Conservation (phyloP, 1,140 invertebrate species). For the Stegodyphus dumicola region DNA sequence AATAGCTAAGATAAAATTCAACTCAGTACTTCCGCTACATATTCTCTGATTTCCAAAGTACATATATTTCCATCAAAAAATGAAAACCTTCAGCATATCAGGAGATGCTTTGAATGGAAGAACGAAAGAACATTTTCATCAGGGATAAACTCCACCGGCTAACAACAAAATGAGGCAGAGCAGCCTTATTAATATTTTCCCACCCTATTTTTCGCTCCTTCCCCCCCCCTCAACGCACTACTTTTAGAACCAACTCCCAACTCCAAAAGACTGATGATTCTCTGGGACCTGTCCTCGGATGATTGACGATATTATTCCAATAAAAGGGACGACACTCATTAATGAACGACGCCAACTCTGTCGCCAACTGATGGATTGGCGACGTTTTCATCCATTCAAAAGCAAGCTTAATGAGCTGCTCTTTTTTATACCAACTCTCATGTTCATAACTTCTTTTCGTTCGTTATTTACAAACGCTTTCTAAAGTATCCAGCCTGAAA, state of each 20-base stretch:
- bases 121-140: not conserved
- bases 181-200: slow-evolving; percentile 8
- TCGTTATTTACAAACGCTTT: too few species aligned
- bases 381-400: slow-evolving; percentile 3
- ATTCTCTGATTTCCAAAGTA: too few species aligned
- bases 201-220: not conserved
- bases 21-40: too few species aligned
- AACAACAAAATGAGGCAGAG: not conserved
- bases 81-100: too few species aligned
- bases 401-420: slow-evolving; percentile 17
- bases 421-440: not conserved
- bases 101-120: too few species aligned
- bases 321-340: slow-evolving; percentile 49
- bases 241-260: slow-evolving; percentile 13
- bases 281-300: slow-evolving; percentile 25
- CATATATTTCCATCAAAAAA: too few species aligned
- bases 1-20: too few species aligned
- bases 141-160: not conserved
- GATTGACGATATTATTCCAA: slow-evolving; percentile 54
- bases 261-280: not conserved
- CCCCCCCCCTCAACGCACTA: not conserved
- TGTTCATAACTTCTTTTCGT: not conserved
- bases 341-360: slow-evolving; percentile 31
- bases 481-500: not conserved
- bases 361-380: slow-evolving; percentile 56